Base-by-base conservation (phyloP, 2,888 invertebrate genomes). In the Pheosia tremula region DNA sequence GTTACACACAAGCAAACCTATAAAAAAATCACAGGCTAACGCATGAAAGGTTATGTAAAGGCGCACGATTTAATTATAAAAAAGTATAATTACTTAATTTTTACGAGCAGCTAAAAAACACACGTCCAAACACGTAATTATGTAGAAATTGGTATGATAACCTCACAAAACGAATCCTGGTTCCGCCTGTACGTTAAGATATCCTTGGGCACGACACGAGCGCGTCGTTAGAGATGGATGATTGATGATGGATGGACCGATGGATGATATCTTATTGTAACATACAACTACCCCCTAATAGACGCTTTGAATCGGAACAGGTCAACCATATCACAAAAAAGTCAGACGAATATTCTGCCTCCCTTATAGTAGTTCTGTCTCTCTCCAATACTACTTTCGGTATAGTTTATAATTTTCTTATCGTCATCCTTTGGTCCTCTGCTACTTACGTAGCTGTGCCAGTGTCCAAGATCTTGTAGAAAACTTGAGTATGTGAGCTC, bases 91-190 rank as follows among this genome's bases (percentile, higher is more conserved):
- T 10, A 24, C 8, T 8, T 24, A 24, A 24, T 24, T 24, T 24
- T 24, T 24, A 24, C 50, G 24, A 8, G 50, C 50, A 50, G 24
- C 50, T 50, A 24, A 50, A 8, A 24, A 50, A 10, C 37, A 37
- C 10, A 53, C 53, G 53, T 53, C 53, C 53, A 11, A 10, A 53
- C 53, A 53, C 53, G 36, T 53, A 53, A 53, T 53, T 53, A 37
- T 37, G 53, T 53, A 53, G 37, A 7, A 9, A 53, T 53, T 53
- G 8, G 53, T 11, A 37, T 53, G 4, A 47, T 37, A 53, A 38
- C 53, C 47, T n/a, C n/a, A n/a, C 5, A 37, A 36, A 37, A 53
- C 37, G 11, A 37, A 11, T 10, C 53, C 24, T 24, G 7, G 53
- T 37, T 37, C 53, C 53, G 36, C 53, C 53, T 47, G n/a, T 11